Evolutionary conservation across 2,113 vertebrate species (phyloP).

Genomic region (Apodemus speciosus): DNA sequence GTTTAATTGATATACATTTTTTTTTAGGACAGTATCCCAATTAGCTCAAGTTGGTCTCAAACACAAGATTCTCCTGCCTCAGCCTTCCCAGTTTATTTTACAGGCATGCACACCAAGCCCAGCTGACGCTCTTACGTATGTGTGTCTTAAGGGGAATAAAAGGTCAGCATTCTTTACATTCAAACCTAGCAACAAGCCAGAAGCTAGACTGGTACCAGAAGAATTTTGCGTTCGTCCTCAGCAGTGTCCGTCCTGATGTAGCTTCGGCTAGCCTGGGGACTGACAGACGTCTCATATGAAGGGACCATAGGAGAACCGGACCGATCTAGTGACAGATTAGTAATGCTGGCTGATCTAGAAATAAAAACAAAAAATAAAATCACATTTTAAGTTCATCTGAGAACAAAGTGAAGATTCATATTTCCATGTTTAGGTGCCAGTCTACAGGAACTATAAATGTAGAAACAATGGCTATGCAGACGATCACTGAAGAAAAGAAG

Average conservation of each 20-base stretch:
- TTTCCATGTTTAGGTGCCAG: not conserved
- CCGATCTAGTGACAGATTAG: slow-evolving; percentile 94
- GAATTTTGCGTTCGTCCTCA: slow-evolving; percentile 97
- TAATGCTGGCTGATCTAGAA: slow-evolving; percentile 95
- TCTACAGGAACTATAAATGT: not conserved
- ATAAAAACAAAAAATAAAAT: slow-evolving; percentile 50
- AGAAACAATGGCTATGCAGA: not conserved
- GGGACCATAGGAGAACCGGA: slow-evolving; percentile 94
- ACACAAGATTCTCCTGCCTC: not conserved
- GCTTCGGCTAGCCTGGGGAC: slow-evolving; percentile 92
- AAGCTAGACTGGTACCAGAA: slow-evolving; percentile 87
- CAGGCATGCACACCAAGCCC: not conserved
- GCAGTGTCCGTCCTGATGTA: slow-evolving; percentile 91
- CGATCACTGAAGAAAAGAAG: not conserved
- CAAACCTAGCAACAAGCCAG: slow-evolving; percentile 39
- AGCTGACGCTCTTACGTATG: not conserved
- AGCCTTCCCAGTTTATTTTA: not conserved
- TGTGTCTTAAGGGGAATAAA: not conserved
- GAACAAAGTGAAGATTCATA: slow-evolving; percentile 14
- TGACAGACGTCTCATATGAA: slow-evolving; percentile 94
- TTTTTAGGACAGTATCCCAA: not conserved
- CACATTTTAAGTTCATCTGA: slow-evolving; percentile 22
- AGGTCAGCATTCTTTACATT: not conserved
- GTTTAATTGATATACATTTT: slow-evolving; percentile 7
- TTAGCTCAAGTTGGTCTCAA: not conserved